Evolutionary conservation across 2,797 vertebrate species (phyloP), one percentile per base, ranked within the genome.

Genomic region (Epinephelus malabaricus): DNA sequence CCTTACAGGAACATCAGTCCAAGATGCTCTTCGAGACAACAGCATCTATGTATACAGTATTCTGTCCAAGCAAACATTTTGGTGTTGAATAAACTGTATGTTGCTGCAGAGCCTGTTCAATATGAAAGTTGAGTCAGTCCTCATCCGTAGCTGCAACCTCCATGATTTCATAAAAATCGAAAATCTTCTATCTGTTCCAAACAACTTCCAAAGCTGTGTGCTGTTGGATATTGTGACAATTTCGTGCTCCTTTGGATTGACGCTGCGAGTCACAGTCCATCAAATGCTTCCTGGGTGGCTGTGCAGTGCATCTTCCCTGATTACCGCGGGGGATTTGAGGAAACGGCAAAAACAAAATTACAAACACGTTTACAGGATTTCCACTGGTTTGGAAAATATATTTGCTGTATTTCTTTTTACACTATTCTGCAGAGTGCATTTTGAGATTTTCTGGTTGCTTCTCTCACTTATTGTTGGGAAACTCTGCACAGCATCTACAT

Each of bases 241-340:
- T 46, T 30, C 19, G 2, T 34, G 49, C 23, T 74, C 21, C 50
- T 83, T 53, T 76, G 62, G 67, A 53, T 72, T 63, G 55, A 55
- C 1, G 30, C 75, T 30, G 19, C 4, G 1, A 71, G 55, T 66
- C 66, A 54, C 54, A 74, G 61, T 62, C 81, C 62, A 63, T 79
- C 72, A 63, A 53, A 61, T 64, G 30, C 13, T 65, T 74, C 60
- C 53, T 23, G 21, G 46, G 34, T 3, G 34, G 55, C 61, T 46
- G 62, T 64, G 25, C 43, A 13, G 17, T 25, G 58, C 45, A 15
- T 47, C 63, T 56, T 30, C 30, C 19, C 15, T 62, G 78, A 66
- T 73, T 65, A 66, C 66, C 4, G 18, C 38, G 9, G 60, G 51
- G 54, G 49, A 68, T 64, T 60, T 60, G 19, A 73, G 43, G 34